Percentiles rank a stretch among this genome's conserved stretches.
phyloP scores from a whole-genome alignment of 2,888 invertebrate species.

The Agonum fuliginosum region DNA sequence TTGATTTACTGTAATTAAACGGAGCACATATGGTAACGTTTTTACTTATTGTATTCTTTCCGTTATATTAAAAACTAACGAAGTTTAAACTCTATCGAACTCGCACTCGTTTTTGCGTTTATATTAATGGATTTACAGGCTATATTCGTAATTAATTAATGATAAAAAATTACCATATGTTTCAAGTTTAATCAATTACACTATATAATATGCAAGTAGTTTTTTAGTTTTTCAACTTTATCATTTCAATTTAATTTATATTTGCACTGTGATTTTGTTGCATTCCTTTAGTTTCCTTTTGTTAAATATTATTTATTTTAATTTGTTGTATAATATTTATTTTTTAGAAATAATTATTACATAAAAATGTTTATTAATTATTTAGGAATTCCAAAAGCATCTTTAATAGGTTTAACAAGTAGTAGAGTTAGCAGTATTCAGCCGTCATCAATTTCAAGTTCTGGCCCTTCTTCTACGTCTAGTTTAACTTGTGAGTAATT shows the following conservation, averaged over 20 bases:
- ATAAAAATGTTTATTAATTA: constrained; percentile 54
- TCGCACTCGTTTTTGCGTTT: too few relatives aligned
- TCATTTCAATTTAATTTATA: neutral
- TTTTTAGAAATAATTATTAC: neutral
- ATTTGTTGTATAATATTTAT: constrained; percentile 17
- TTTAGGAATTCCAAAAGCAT: constrained; percentile 87
- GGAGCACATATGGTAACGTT: too few relatives aligned
- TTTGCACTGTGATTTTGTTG: neutral
- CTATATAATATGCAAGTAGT: neutral
- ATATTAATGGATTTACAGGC: too few relatives aligned
- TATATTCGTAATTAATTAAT: too few relatives aligned
- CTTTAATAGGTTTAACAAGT: constrained; percentile 86
- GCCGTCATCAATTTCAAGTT: constrained; percentile 81
- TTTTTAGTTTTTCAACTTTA: neutral
- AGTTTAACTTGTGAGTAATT: constrained; percentile 78
- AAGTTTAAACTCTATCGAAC: too few relatives aligned
- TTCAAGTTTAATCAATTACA: too few relatives aligned
- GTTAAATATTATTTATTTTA: constrained; percentile 22
- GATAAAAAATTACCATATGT: too few relatives aligned
- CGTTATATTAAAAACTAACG: too few relatives aligned
- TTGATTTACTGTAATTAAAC: too few relatives aligned
- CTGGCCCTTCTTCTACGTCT: constrained; percentile 81
- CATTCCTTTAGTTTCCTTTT: constrained; percentile 8
- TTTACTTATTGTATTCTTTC: too few relatives aligned
- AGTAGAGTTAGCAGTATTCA: constrained; percentile 82